Evolutionary conservation across 2,113 vertebrate species (phyloP).

Genomic region (Axis porcinus): DNA sequence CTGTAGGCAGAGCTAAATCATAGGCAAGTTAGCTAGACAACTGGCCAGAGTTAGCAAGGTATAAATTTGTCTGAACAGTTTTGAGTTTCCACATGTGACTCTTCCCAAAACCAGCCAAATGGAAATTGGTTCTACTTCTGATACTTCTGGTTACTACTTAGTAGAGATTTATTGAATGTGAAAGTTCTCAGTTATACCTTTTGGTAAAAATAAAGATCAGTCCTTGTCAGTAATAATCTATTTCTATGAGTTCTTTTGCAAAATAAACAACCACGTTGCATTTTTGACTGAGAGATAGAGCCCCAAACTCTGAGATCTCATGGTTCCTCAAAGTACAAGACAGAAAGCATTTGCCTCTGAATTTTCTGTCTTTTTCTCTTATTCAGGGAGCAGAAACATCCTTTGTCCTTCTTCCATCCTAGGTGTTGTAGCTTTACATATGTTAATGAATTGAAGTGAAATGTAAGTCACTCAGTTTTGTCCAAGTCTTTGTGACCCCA

Average conservation of each 20-base stretch:
- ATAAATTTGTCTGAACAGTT: background rate
- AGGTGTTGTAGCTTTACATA: background rate
- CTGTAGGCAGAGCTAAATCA: background rate
- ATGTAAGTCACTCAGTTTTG: background rate
- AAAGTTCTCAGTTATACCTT: conserved; percentile 20
- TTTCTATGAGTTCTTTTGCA: conserved; percentile 23
- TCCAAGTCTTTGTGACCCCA: background rate
- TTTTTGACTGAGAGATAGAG: background rate
- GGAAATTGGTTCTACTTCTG: conserved; percentile 24
- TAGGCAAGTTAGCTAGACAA: background rate
- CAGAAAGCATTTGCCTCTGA: background rate
- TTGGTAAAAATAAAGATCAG: conserved; percentile 42
- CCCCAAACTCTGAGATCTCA: background rate
- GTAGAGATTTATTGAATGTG: conserved; percentile 40
- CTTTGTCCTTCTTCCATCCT: background rate
- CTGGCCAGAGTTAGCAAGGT: background rate
- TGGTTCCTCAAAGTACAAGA: background rate
- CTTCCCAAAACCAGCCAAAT: background rate
- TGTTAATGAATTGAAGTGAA: background rate
- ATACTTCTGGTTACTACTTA: background rate
- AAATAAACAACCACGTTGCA: background rate
- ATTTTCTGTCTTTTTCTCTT: background rate
- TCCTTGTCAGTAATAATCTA: conserved; percentile 16
- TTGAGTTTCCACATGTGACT: background rate
- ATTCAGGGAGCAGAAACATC: background rate